Evolutionary conservation across 2,797 vertebrate genomes (phyloP).

Genomic region (Columba guinea): DNA sequence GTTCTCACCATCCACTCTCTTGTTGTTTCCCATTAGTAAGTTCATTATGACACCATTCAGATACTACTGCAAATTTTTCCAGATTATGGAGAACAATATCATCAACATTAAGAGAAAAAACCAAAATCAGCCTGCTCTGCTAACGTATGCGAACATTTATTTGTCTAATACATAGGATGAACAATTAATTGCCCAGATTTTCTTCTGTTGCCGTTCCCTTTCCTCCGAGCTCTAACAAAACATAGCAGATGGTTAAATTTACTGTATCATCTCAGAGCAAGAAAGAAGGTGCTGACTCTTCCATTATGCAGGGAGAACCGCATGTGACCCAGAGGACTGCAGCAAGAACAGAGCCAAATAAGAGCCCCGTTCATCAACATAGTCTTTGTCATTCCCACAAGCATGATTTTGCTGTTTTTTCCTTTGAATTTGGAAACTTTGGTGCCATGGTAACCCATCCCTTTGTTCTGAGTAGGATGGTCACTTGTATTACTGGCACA

Average conservation of each 20-base stretch:
- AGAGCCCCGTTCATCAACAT: not conserved
- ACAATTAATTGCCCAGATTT: not conserved
- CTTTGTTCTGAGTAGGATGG: not conserved
- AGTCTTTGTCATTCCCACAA: not conserved
- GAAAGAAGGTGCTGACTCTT: conserved; percentile 35
- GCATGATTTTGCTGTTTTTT: not conserved
- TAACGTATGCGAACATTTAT: not conserved
- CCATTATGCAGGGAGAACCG: not conserved
- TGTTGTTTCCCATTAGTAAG: not conserved
- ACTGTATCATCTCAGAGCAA: not conserved
- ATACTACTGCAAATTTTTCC: not conserved
- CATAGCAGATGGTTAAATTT: conserved; percentile 32
- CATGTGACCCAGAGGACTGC: not conserved
- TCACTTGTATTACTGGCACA: not conserved
- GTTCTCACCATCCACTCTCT: not conserved
- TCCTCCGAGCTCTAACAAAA: not conserved
- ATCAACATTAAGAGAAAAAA: not conserved
- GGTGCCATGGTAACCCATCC: not conserved
- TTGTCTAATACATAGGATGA: not conserved
- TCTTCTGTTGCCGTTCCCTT: not conserved
- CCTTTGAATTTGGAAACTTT: not conserved
- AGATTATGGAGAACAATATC: not conserved
- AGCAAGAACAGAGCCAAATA: not conserved
- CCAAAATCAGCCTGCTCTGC: not conserved
- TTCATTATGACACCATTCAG: not conserved